Percentiles rank a stretch among this genome's conserved stretches.
phyloP scores from a whole-genome alignment of 2,888 invertebrate species.

The Phragmatobia fuliginosa region DNA sequence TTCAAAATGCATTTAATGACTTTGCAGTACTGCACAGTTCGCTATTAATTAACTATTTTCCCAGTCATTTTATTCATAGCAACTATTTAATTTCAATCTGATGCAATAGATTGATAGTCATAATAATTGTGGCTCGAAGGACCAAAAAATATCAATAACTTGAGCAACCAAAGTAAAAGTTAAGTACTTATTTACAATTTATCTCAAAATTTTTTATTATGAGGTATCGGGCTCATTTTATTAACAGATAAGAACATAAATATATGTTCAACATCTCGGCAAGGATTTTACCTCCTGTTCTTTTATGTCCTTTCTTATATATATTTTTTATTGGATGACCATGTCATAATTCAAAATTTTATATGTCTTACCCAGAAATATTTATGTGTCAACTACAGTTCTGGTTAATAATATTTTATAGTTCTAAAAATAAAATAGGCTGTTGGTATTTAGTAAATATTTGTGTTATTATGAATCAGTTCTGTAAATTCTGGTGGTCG shows the following conservation, averaged over 20 bases:
- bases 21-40: not conserved
- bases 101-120: too few species aligned
- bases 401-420: too few species aligned
- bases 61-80: too few species aligned
- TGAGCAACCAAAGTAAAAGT: too few species aligned
- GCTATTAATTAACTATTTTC: not conserved
- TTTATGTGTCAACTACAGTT: too few species aligned
- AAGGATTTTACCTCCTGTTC: not conserved
- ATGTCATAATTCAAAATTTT: not conserved
- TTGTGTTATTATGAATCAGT: too few species aligned
- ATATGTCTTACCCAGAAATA: too few species aligned
- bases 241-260: not conserved
- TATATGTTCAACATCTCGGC: not conserved
- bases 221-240: not conserved
- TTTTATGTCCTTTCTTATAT: not conserved
- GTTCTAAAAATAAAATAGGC: too few species aligned
- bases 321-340: not conserved
- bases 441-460: too few species aligned
- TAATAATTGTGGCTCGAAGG: not conserved
- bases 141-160: not conserved
- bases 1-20: not conserved
- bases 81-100: too few species aligned
- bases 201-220: not conserved
- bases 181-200: too few species aligned
- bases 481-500: too few species aligned